These are phyloP conservation scores for Pica pica DNA, from an alignment of 2,113 vertebrate genomes.

Conservation along the genomic window DNA sequence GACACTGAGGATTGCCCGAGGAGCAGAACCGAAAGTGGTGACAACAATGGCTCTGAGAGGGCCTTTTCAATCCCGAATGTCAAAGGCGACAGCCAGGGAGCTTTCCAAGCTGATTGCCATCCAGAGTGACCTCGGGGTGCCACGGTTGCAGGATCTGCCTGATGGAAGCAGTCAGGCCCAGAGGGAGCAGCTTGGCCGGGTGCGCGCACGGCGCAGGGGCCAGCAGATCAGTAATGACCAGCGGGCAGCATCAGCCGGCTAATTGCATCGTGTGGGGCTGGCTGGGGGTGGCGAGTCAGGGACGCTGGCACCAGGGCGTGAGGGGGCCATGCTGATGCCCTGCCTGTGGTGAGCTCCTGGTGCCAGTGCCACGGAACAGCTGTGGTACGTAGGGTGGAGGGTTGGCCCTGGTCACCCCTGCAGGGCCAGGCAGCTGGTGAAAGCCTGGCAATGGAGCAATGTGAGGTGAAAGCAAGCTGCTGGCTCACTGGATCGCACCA, in stretches of 20 bases:
- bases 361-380: neutral
- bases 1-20: neutral
- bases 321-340: fast-evolving
- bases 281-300: neutral
- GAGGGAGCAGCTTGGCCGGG: neutral
- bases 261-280: neutral
- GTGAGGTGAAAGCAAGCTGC: neutral
- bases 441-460: neutral
- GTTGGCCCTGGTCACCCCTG: neutral
- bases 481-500: neutral
- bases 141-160: neutral
- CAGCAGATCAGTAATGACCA: neutral
- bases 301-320: fast-evolving
- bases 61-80: neutral
- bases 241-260: fast-evolving
- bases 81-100: neutral
- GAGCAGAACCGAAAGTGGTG: neutral
- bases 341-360: fast-evolving
- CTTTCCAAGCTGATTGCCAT: neutral
- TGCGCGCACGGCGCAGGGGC: fast-evolving
- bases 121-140: fast-evolving
- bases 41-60: neutral
- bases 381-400: fast-evolving
- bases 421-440: neutral
- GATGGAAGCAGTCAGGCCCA: neutral